Evolutionary conservation across 2,888 invertebrate genomes (phyloP), one percentile per base, ranked within the genome.

Genomic region (Pseudococcus viburni): DNA sequence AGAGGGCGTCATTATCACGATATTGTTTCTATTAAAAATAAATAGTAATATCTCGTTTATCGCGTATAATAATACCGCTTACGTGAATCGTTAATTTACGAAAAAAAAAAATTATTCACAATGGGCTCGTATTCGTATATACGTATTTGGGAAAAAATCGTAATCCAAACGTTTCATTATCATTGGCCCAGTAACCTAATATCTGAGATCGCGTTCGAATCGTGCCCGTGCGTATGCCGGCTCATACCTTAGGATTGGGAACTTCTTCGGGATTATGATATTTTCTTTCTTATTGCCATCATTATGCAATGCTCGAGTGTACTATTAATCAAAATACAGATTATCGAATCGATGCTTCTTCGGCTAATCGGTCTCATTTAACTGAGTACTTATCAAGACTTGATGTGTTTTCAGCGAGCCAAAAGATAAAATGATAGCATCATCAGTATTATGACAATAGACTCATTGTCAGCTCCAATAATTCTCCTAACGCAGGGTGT

Each of bases 171-270:
- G 33, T 83, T 83, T 46, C 39, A 83, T 83, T 83, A 83, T 83
- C 80, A 83, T 83, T 83, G 80, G 80, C 80, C 80, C 80, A 83
- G 80, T 46, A 83, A 83, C 80, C 80, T 83, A 83, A 46, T 83
- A 83, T 83, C 26, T 83, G 5, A 46, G 46, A 83, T 46, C 46
- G 46, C 22, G 46, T 42, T 83, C 19, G 33, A 33, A 46, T 19
- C 80, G 80, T 46, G 64, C 64, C 64, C 64, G 22, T 64, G 55
- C 55, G 48, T 12, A n/a, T 59, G 12, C 17, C 59, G 59, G 17
- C 19, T 22, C 9, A 9, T 22, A 64, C 64, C 1, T 42, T 42
- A 42, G 22, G 22, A 6, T 22, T 59, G 59, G 8, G 59, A 59
- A 17, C n/a, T 59, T 59, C n/a, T 59, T 59, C 59, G 3, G 22